These are phyloP conservation scores for Enteromius trimaculatus DNA, from an alignment of 2,797 vertebrate species.

Conservation along the genomic window DNA sequence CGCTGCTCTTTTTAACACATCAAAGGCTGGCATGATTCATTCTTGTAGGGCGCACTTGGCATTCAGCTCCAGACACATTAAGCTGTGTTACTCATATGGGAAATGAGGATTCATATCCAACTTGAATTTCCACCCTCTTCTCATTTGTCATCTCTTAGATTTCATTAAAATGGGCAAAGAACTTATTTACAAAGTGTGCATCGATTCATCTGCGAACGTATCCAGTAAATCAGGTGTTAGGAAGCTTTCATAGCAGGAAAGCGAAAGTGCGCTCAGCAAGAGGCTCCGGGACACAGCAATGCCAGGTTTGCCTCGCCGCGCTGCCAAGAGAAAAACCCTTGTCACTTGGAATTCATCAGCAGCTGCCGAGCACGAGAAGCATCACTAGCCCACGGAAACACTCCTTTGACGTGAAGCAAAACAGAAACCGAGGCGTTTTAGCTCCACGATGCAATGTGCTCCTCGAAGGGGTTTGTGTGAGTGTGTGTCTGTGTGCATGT, in stretches of 20 bases:
- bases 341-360: constrained; percentile 54
- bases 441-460: constrained; percentile 59
- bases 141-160: background rate
- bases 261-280: constrained; percentile 6
- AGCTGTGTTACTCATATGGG: background rate
- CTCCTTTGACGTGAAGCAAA: constrained; percentile 63
- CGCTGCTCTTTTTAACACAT: constrained; percentile 4
- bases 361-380: constrained; percentile 24
- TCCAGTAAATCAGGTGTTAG: constrained; percentile 26
- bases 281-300: background rate
- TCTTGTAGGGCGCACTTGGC: background rate
- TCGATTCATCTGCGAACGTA: background rate
- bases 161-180: background rate
- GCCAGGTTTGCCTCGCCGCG: constrained; percentile 38
- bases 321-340: constrained; percentile 47
- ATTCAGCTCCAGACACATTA: background rate
- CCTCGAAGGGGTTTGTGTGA: constrained; percentile 52
- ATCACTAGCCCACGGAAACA: constrained; percentile 61
- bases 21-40: background rate
- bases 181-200: constrained; percentile 5
- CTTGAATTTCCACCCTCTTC: background rate
- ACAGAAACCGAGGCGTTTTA: constrained; percentile 65
- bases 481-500: background rate
- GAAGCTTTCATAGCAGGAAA: background rate
- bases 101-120: constrained; percentile 2